Percentiles rank a stretch among this genome's conserved stretches.
Conservation (phyloP, 1,140 invertebrate species). For the Drosophila subpulchrella region DNA sequence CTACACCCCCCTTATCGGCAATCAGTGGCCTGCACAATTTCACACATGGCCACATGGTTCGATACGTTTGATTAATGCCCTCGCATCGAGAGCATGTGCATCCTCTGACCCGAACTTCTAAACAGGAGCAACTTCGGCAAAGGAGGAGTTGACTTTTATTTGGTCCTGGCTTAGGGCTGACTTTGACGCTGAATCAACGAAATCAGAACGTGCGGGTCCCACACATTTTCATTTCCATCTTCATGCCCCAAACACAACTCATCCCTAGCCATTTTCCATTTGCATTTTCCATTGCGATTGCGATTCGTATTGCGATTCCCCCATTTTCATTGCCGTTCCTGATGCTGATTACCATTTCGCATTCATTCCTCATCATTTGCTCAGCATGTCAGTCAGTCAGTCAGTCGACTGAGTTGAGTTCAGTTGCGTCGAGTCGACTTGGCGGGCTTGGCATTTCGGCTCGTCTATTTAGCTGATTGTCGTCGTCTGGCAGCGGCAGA, state of each 20-base stretch:
- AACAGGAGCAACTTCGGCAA: constrained; percentile 34
- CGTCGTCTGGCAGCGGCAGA: constrained; percentile 47
- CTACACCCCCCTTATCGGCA: constrained; percentile 53
- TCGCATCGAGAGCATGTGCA: constrained; percentile 25
- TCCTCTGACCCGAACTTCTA: constrained; percentile 38
- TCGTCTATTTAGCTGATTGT: constrained; percentile 76
- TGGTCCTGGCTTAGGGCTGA: constrained; percentile 29
- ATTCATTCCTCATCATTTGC: constrained; percentile 83
- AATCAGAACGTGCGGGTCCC: constrained; percentile 60
- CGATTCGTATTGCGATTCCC: constrained; percentile 4
- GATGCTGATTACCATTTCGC: constrained; percentile 77
- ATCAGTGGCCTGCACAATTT: constrained; percentile 72
- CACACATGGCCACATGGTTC: constrained; percentile 73
- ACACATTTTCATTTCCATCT: constrained; percentile 49
- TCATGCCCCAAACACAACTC: neutral
- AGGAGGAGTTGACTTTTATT: constrained; percentile 44
- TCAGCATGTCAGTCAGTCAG: constrained; percentile 72
- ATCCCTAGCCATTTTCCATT: constrained; percentile 18
- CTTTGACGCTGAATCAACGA: constrained; percentile 57
- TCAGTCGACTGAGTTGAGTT: constrained; percentile 25
- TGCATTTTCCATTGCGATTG: constrained; percentile 58
- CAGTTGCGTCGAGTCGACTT: constrained; percentile 24
- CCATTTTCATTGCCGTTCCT: constrained; percentile 72
- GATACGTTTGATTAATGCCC: constrained; percentile 78
- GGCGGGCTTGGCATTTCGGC: constrained; percentile 58